These are phyloP conservation scores for Lobophora halterata DNA, from an alignment of 2,888 invertebrate genomes.

Conservation along the genomic window DNA sequence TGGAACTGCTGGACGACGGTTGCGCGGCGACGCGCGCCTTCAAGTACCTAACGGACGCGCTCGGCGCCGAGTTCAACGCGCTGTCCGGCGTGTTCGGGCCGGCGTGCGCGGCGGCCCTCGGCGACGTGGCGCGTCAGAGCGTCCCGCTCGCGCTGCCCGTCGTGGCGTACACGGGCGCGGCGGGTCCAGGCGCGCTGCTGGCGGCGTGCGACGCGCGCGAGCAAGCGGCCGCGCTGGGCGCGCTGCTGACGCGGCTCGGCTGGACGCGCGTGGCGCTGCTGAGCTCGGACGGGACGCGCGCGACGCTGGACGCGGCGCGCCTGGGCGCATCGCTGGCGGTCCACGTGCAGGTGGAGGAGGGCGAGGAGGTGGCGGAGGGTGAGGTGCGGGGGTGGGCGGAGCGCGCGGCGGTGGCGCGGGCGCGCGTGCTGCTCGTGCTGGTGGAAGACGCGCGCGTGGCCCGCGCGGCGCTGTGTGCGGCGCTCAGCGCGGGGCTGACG, in stretches of 20 bases:
- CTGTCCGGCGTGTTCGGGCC: constrained; percentile 62
- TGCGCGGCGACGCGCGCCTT: constrained; percentile 58
- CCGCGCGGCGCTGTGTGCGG: constrained; percentile 91
- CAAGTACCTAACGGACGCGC: constrained; percentile 56
- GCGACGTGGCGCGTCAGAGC: constrained; percentile 57
- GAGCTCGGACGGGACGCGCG: constrained; percentile 51
- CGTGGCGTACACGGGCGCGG: constrained; percentile 55
- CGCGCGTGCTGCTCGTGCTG: constrained; percentile 90
- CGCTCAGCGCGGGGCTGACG: constrained; percentile 83
- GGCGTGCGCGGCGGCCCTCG: constrained; percentile 61
- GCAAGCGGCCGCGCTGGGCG: constrained; percentile 36
- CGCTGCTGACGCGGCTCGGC: constrained; percentile 38
- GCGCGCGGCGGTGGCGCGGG: constrained; percentile 59
- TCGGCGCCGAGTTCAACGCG: constrained; percentile 56
- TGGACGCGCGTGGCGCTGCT: constrained; percentile 61
- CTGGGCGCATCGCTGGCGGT: constrained; percentile 45
- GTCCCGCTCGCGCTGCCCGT: constrained; percentile 52
- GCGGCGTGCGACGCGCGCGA: constrained; percentile 46
- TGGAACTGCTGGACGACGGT: constrained; percentile 54
- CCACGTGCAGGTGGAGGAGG: constrained; percentile 63
- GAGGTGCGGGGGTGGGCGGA: constrained; percentile 51
- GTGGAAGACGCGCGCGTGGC: constrained; percentile 87
- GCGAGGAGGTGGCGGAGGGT: constrained; percentile 37
- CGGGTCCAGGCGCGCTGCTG: constrained; percentile 47
- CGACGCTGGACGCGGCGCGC: constrained; percentile 44